Base-by-base conservation (phyloP, 2,888 invertebrate species). In the Sarcophaga rosellei region DNA sequence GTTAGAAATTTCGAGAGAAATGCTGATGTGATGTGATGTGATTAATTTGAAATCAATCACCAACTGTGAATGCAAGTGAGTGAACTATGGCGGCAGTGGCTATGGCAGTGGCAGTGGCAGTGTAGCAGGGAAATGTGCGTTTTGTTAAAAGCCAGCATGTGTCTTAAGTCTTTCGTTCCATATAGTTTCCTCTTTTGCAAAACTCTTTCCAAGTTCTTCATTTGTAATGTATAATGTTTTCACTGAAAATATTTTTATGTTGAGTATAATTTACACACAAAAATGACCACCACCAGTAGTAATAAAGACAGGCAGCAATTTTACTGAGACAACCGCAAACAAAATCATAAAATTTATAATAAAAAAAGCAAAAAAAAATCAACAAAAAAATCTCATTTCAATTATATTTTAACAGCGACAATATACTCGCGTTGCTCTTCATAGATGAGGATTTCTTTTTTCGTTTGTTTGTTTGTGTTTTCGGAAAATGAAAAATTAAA, bases 261-360 rank as follows among this genome's bases (percentile, higher is more conserved):
- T 77, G 23, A 63, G 77, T 63, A 80, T 83, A 83, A 83, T 83
- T 85, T 81, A 53, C 73, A 69, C 45, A 69, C 89, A 90, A 90
- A 90, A 87, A 76, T 83, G 74, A 88, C 88, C 11, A 69, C 35
- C 79, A 72, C 21, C 80, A 75, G 47, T 69, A 35, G 35, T 35
- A 35, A 35, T 35, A 35, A 35, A 35, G 35, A 35, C 35, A 2
- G 35, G 35, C 35, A 35, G 35, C 35, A 35, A 35, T 35, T 35
- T 35, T 35, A 35, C 35, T 35, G 35, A 35, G 35, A 74, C 62
- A 73, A 45, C 21, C n/a, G 88, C 88, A 88, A 88, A 82, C 45
- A 79, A 85, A 72, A 65, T 82, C 73, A 69, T 79, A 78, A 81
- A 79, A 87, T 68, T 81, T 77, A 70, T 79, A 75, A 35, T 35